Base-by-base conservation (phyloP, 2,797 vertebrate genomes). In the Aeoliscus strigatus region DNA sequence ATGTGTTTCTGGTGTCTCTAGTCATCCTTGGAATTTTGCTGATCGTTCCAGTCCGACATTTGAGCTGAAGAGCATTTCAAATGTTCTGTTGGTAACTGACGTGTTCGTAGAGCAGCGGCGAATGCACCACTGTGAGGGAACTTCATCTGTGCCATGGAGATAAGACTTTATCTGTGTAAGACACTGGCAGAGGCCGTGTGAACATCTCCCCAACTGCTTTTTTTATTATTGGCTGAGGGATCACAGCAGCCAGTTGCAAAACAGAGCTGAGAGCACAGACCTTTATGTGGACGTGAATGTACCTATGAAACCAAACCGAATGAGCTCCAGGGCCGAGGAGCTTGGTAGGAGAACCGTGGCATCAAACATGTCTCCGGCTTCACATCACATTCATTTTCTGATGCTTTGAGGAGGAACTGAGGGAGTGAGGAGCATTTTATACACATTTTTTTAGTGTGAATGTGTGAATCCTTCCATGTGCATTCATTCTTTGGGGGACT, bases 131-230 rank as follows among this genome's bases (percentile, higher is more conserved):
- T 68, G 3, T 23, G 47, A 38, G 28, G 53, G 59, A 42, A 75
- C 49, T 41, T 45, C 56, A 55, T 77, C 75, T 87, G 87, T 34
- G 58, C n/a, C 5, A 9, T 29, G 26, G 41, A 80, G 86, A 87
- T 88, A 87, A 86, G 65, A 38, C 38, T 69, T 70, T 83, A 85
- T 85, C 77, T 69, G 2, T 21, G 14, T 3, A 35, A 43, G 56
- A 57, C 51, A 46, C 58, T 2, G 27, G 25, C 2, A 4, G 48
- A 31, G 47, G 52, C 35, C 3, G 39, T 15, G 27, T 32, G 40
- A n/a, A n/a, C n/a, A n/a, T n/a, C n/a, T n/a, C n/a, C n/a, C n/a
- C n/a, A n/a, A n/a, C n/a, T n/a, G n/a, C n/a, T n/a, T n/a, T n/a
- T n/a, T n/a, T n/a, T n/a, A n/a, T n/a, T n/a, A n/a, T n/a, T n/a